phyloP scores from a whole-genome alignment of 1,140 invertebrate genomes.

The Diorhabda carinulata region DNA sequence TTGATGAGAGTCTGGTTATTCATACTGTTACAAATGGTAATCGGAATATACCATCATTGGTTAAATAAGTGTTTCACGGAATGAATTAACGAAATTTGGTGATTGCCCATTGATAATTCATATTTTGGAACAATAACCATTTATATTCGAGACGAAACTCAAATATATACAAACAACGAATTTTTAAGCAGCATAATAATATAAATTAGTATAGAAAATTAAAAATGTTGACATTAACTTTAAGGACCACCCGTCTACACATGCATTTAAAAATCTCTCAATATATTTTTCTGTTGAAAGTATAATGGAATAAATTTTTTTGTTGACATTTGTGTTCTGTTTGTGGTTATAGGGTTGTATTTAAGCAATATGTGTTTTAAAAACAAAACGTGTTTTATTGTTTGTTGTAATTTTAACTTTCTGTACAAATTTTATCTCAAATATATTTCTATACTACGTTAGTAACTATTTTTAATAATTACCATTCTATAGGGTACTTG shows the following conservation, averaged over 20 bases:
- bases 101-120: too few relatives aligned
- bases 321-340: constrained; percentile 22
- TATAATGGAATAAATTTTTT: constrained; percentile 16
- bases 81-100: too few relatives aligned
- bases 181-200: background rate
- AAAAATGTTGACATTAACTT: background rate
- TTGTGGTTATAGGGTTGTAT: constrained; percentile 30
- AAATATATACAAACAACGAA: background rate
- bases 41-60: too few relatives aligned
- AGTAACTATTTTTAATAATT: too few relatives aligned
- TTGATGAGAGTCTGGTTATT: too few relatives aligned
- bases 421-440: constrained; percentile 29
- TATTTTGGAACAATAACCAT: too few relatives aligned
- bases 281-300: background rate
- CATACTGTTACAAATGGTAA: too few relatives aligned
- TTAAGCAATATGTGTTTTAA: constrained; percentile 23
- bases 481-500: too few relatives aligned
- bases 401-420: constrained; percentile 29
- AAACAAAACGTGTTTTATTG: constrained; percentile 11
- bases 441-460: constrained; percentile 18
- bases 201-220: background rate
- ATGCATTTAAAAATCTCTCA: background rate
- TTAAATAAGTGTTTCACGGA: too few relatives aligned
- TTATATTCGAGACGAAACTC: too few relatives aligned
- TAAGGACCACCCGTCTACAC: background rate